Base-by-base conservation (phyloP, 2,888 invertebrate species). In the Heliothis peltigera region DNA sequence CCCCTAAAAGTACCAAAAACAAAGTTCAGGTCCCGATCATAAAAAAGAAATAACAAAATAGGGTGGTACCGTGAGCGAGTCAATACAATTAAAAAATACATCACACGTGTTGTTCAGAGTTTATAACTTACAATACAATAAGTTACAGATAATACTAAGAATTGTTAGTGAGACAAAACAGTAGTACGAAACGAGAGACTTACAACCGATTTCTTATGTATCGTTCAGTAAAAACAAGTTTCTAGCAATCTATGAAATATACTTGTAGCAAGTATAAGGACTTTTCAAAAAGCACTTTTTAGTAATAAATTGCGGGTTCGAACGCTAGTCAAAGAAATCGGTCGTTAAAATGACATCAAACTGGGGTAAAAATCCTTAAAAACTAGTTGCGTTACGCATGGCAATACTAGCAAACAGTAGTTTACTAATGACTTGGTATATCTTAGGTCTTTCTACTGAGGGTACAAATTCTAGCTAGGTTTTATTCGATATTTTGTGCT, bases 361-460 rank as follows among this genome's bases (percentile, higher is more conserved):
- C 12, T 18, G 35, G 59, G 55, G 55, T 17, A 54, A 70, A 72
- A 65, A 55, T 59, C 21, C 75, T 78, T 76, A 79, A 22, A 66
- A 60, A 63, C 80, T 81, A 82, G 15, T 56, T 73, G 74, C 62
- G 57, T 67, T 70, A 79, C 74, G 52, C 58, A 81, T 84, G 84
- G 80, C 84, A 81, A 77, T 62, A 44, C 28, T 59, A 67, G 67
- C 52, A 70, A 80, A 82, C 70, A 35, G 52, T 64, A 4, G 67
- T 77, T 77, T 54, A 76, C 78, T 70, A 59, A 65, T 75, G 71
- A 79, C 75, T 82, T 61, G 58, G 59, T 73, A 73, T 15, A n/a
- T 82, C 78, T 80, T 80, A 79, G 73, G 75, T 79, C 35, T 47
- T 62, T 64, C 67, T 78, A 77, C 64, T 64, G 60, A 73, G 53